A percentile compares a stretch with the other conserved stretches of the same genome.
Conservation (phyloP, 2,797 vertebrate species). For the Aldrovandia affinis region DNA sequence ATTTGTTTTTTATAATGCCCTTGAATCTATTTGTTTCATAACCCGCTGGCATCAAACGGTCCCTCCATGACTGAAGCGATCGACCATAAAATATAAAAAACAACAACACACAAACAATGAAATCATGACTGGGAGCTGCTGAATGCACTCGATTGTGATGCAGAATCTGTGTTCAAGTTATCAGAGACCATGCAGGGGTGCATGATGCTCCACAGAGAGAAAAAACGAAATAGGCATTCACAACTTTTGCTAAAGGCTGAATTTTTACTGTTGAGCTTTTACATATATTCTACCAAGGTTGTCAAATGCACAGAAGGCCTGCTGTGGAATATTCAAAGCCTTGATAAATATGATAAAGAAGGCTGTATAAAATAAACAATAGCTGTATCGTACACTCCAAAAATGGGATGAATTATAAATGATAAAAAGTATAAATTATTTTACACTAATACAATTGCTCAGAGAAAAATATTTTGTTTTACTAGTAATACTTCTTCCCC, state of each 20-base stretch:
- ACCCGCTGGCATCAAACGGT: constrained; percentile 15
- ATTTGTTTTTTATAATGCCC: constrained; percentile 21
- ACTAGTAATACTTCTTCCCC: too few species aligned
- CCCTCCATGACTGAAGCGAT: constrained; percentile 14
- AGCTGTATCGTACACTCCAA: too few species aligned
- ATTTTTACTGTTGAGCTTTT: not conserved
- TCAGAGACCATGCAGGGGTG: not conserved
- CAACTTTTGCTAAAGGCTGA: constrained; percentile 3
- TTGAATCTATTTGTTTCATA: constrained; percentile 34
- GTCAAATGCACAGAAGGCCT: not conserved
- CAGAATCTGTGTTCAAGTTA: not conserved
- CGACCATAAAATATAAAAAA: constrained; percentile 4
- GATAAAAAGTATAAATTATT: too few species aligned
- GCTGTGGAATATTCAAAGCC: not conserved
- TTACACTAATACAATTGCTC: too few species aligned
- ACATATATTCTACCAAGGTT: not conserved
- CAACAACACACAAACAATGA: constrained; percentile 19
- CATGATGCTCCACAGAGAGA: not conserved
- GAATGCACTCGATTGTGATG: not conserved
- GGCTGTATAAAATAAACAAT: too few species aligned
- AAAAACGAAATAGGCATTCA: not conserved
- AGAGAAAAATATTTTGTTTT: too few species aligned
- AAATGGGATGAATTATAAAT: too few species aligned
- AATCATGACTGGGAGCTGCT: not conserved
- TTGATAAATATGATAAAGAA: too few species aligned